Percentiles rank a stretch among this genome's conserved stretches.
phyloP scores from a whole-genome alignment of 2,797 vertebrate genomes.

The Leptoclinus maculatus region DNA sequence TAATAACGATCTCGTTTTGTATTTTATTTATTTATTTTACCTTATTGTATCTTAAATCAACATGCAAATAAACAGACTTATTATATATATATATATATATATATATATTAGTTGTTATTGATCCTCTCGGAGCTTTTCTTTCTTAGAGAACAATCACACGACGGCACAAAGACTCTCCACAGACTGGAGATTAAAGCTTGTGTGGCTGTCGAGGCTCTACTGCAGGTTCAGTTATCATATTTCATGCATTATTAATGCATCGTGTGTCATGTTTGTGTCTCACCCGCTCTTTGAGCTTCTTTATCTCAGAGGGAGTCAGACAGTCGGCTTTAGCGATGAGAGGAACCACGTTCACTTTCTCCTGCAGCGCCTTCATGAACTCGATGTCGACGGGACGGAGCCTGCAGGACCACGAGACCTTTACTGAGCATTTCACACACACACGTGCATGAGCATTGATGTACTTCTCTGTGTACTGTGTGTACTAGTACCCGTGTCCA shows the following conservation, averaged over 20 bases:
- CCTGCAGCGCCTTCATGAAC: slow-evolving; percentile 96
- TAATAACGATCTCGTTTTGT: no score
- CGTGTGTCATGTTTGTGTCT: no score
- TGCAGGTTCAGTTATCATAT: no score
- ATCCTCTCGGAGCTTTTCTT: no score
- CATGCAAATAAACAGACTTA: no score
- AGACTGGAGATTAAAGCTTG: no score
- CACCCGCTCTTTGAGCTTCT: slow-evolving; percentile 94
- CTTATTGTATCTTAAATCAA: no score
- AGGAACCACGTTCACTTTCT: slow-evolving; percentile 96
- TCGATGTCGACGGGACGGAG: slow-evolving; percentile 94
- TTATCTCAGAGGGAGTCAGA: slow-evolving; percentile 91
- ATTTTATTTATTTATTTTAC: no score
- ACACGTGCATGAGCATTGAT: background rate
- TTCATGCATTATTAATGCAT: background rate
- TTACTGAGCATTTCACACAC: background rate
- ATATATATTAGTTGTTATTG: no score
- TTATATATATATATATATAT: no score
- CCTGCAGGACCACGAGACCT: slow-evolving; percentile 68
- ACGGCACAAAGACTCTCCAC: no score
- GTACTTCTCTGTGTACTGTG: background rate
- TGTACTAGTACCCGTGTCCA: slow-evolving; percentile 89
- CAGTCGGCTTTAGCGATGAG: slow-evolving; percentile 96
- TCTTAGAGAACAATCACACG: no score
- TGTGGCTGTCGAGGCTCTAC: background rate